Evolutionary conservation across 2,113 vertebrate species (phyloP), one percentile per base, ranked within the genome.

Genomic region (Halichoeres trimaculatus): DNA sequence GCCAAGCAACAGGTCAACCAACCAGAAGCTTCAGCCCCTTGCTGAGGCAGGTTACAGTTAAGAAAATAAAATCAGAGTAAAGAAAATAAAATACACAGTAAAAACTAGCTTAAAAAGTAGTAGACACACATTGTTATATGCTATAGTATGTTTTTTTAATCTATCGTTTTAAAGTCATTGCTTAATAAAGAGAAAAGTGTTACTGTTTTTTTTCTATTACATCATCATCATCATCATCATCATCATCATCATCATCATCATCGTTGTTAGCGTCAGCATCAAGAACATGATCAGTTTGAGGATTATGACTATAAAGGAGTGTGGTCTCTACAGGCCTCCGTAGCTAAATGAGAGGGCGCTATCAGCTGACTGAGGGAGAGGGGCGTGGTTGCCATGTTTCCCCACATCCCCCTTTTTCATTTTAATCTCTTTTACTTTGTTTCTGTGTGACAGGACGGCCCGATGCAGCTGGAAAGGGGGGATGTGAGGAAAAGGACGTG

Each of bases 101-200:
- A 76, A 85, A 90, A 88, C 75, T 78, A 81, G 72, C 78, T 76
- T 77, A 60, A 86, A 84, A 91, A 78, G 58, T 81, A 76, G 70
- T 78, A 80, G 76, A 91, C 80, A 92, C 87, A 90, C 83, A 87
- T 68, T 59, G 57, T 85, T 81, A 78, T 83, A 90, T 88, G 81
- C 90, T 89, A 83, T 87, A 82, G 65, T 76, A 79, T 23, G 19
- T 56, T 76, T 83, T 66, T 71, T 19, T 79, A 83, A 80, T 87
- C 83, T 81, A 60, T 83, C 1, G 22, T 82, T 86, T 86, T 80
- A 86, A 90, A 87, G 53, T 90, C 67, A 72, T 86, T 65, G 88
- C 30, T 58, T 88, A 83, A 85, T 89, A 92, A 84, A 81, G 89
- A 85, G 48, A 87, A 76, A 83, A 60, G 59, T 80, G 60, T 90